Conservation (phyloP, 2,888 invertebrate genomes). For the Luperina nickerlii region DNA sequence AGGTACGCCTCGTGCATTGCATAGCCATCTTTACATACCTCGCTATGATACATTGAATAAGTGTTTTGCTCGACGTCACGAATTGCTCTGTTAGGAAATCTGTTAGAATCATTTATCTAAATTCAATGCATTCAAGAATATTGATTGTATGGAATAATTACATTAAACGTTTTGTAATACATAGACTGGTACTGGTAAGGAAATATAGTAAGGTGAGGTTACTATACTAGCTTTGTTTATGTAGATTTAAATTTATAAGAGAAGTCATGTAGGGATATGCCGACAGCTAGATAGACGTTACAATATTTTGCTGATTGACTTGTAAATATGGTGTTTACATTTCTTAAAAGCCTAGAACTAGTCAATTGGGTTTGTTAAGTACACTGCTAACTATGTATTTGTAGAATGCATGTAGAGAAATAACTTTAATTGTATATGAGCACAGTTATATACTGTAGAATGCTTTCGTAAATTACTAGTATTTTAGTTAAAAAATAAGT, state of each 20-base stretch:
- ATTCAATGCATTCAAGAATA: conserved; percentile 49
- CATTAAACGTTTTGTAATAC: conserved; percentile 11
- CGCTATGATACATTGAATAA: conserved; percentile 33
- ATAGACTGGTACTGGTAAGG: not conserved
- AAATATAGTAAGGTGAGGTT: not conserved
- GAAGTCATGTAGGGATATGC: not conserved
- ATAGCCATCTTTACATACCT: conserved; percentile 10
- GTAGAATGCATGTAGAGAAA: not conserved
- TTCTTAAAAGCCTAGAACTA: conserved; percentile 7
- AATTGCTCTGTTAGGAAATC: conserved; percentile 41
- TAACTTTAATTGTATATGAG: conserved; percentile 10
- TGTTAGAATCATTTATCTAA: conserved; percentile 42
- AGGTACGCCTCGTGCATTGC: not conserved
- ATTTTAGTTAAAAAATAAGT: not conserved
- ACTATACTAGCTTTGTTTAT: not conserved
- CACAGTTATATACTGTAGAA: not conserved
- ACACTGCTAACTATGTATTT: conserved; percentile 3
- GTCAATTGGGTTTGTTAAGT: not conserved
- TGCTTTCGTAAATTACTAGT: conserved; percentile 1
- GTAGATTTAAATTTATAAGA: not conserved
- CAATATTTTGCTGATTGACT: conserved; percentile 39
- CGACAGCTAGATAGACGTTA: conserved; percentile 3
- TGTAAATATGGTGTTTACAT: conserved; percentile 24
- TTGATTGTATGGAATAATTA: conserved; percentile 44
- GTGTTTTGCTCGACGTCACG: conserved; percentile 30